phyloP scores from a whole-genome alignment of 2,888 invertebrate species.

The Drosophila neonasuta region DNA sequence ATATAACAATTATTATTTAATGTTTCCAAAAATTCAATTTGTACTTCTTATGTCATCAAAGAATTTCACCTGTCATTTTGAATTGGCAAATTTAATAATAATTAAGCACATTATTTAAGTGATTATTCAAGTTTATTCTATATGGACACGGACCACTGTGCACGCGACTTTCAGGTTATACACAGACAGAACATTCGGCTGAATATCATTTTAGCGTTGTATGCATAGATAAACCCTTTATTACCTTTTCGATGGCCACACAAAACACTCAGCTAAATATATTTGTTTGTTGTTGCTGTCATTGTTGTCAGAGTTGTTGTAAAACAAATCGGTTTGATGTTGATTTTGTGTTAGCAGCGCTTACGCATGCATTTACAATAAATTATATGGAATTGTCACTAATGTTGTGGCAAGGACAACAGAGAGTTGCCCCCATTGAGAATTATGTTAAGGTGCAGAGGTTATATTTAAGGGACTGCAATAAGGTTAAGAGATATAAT shows the following conservation, averaged over 20 bases:
- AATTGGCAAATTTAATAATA: not conserved
- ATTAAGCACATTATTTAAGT: constrained; percentile 1
- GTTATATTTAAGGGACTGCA: not conserved
- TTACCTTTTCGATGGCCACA: constrained; percentile 42
- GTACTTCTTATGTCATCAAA: not conserved
- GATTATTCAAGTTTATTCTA: constrained; percentile 13
- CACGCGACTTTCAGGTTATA: not conserved
- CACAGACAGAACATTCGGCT: constrained; percentile 10
- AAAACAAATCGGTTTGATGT: constrained; percentile 43
- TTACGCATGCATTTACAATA: constrained; percentile 61
- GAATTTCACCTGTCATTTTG: not conserved
- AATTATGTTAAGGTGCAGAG: not conserved
- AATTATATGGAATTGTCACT: constrained; percentile 46
- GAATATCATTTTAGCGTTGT: constrained; percentile 26
- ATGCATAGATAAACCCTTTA: constrained; percentile 53
- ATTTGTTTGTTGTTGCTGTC: constrained; percentile 31
- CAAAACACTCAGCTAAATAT: constrained; percentile 36
- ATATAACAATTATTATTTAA: too few species aligned
- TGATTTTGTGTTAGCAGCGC: constrained; percentile 41
- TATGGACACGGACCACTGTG: constrained; percentile 10
- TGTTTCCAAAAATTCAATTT: too few species aligned
- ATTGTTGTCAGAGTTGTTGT: constrained; percentile 19
- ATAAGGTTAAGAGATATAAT: not conserved
- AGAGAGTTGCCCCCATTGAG: constrained; percentile 1
- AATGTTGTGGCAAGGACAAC: constrained; percentile 42